Conservation (phyloP, 2,888 invertebrate species). For the Agrotis exclamationis region DNA sequence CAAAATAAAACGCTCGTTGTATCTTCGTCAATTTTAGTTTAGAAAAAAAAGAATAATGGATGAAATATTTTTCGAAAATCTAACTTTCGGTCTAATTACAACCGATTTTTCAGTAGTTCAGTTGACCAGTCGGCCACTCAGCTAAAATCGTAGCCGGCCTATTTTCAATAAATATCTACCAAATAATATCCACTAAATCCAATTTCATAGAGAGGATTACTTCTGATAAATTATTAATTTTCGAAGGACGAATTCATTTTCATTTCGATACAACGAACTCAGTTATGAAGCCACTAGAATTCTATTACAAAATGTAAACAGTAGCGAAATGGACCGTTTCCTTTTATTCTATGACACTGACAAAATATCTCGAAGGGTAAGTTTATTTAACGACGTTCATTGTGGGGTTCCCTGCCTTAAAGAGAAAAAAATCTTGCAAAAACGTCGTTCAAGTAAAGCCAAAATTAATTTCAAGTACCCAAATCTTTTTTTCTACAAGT, state of each 20-base stretch:
- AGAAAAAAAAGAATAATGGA: no score
- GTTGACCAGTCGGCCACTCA: no score
- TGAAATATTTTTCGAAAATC: no score
- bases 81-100: no score
- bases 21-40: no score
- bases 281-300: constrained; percentile 16
- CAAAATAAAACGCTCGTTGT: no score
- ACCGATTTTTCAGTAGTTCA: no score
- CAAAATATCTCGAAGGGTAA: constrained; percentile 36
- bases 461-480: background rate
- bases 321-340: constrained; percentile 3
- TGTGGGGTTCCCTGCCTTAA: background rate
- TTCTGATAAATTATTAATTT: background rate
- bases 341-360: constrained; percentile 33
- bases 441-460: background rate
- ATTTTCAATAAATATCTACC: background rate
- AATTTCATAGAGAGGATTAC: background rate
- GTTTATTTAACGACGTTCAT: constrained; percentile 38
- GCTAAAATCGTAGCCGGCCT: no score
- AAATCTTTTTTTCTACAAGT: no score
- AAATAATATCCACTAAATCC: background rate
- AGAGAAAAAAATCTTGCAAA: background rate
- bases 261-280: background rate
- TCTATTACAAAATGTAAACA: constrained; percentile 31
- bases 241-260: background rate